Evolutionary conservation across 2,888 invertebrate species (phyloP), one percentile per base, ranked within the genome.

Genomic region (Caenorhabditis japonica): DNA sequence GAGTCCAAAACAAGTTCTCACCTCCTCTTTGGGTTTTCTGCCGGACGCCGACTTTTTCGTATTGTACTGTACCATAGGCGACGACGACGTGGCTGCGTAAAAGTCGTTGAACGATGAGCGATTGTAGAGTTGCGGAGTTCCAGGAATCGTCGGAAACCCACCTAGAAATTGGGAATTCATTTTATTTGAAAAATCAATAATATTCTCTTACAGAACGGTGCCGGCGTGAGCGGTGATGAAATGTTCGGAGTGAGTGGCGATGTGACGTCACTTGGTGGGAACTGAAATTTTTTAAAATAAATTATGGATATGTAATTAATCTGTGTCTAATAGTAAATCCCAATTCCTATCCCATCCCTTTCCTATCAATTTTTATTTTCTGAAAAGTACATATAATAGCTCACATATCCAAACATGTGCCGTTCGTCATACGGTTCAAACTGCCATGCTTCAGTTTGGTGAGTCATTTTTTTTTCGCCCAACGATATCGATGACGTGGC

Each of bases 51-150:
- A 56, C 33, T 66, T 73, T 25, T 73, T 73, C 39, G 55, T 39
- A 33, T 41, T 66, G 49, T 66, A 73, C 27, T 66, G 66, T 43
- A 73, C 73, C 73, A 73, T 73, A 73, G 58, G 66, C 66, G 60
- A 39, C 2, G 68, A 56, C 15, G 56, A 41, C 8, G 58, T 27
- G 21, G 66, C 39, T 19, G 41, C 13, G 43, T 59, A 64, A 13
- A 72, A 66, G 33, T 66, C 66, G 5, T 46, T 21, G 36, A 66
- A 66, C 7, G 62, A 17, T 5, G 59, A 23, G 13, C 61, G 53
- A 33, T 39, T 36, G 53, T 68, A 58, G 46, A 68, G 39, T 46
- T 59, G 58, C 13, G 44, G 59, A 15, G 46, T 10, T 30, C 30
- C 51, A 5, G 68, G 59, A 17, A 68, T 52, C 15, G 41, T 55